Evolutionary conservation across 2,888 invertebrate species (phyloP), one percentile per base, ranked within the genome.

Genomic region (Drosophila sordidula): DNA sequence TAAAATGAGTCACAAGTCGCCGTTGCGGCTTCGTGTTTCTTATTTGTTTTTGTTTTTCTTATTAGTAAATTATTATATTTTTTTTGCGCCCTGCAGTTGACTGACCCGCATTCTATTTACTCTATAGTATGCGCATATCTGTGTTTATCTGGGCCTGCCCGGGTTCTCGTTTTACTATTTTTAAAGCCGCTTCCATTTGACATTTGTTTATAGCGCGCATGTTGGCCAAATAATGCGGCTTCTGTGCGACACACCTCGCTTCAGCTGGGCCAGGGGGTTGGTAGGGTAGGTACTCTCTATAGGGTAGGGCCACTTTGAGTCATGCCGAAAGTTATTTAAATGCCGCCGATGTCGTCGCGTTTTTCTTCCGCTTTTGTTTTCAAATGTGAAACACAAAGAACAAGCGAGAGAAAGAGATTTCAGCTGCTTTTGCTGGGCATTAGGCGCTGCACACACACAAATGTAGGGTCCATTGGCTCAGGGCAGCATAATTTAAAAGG

Each of bases 1-100:
- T 79, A 87, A 87, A 87, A 86, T 86, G 85, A 86, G 61, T 86
- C 83, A 85, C 79, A 72, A 79, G 66, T 68, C 67, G 44, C 39
- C 16, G 62, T 55, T 71, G 64, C 64, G 65, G 65, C 68, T 76
- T 77, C 51, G 63, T 49, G 49, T 57, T 61, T 78, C 79, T 78
- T 75, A 74, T 87, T 78, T 76, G 72, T 63, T 78, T 62, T 65
- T 25, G 16, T 55, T 56, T 61, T 50, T 64, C 50, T 45, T 55
- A 65, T 71, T 68, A 54, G 29, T 39, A 63, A 39, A 63, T 51
- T 39, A 50, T 57, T 42, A 22, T 32, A 52, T 62, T 62, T 14
- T 25, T 46, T n/a, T 14, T 47, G 22, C 49, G 42, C 49, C 47
- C 46, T 64, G 46, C 46, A 70, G 69, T 78, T 75, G 54, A 64